These are phyloP conservation scores for Azorinus chamasolen DNA, from an alignment of 2,888 invertebrate species.

Conservation along the genomic window DNA sequence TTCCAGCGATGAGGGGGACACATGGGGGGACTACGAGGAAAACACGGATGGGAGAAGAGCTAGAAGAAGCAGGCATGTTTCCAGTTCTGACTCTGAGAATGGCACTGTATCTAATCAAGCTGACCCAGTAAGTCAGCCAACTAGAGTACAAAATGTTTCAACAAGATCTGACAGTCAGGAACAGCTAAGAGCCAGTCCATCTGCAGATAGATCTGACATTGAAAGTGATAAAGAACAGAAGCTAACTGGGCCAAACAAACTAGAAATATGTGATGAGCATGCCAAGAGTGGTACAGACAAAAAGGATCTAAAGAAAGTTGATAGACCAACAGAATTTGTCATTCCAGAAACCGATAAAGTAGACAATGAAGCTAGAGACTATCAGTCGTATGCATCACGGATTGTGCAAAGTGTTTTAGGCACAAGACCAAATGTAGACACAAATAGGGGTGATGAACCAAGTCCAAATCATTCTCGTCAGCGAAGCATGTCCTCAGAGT, in stretches of 20 bases:
- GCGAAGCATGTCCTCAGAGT: neutral
- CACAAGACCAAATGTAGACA: too few relatives aligned
- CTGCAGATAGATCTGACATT: too few relatives aligned
- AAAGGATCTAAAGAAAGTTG: neutral
- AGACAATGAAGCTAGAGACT: neutral
- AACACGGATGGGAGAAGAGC: conserved; percentile 43
- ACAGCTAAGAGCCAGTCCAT: too few relatives aligned
- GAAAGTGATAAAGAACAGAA: too few relatives aligned
- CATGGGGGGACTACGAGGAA: conserved; percentile 15
- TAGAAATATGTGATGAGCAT: neutral
- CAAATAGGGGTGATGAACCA: neutral
- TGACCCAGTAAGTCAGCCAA: too few relatives aligned
- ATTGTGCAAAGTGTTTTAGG: too few relatives aligned
- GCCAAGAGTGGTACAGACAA: neutral
- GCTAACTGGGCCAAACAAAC: too few relatives aligned
- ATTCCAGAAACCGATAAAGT: conserved; percentile 1
- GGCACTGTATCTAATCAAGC: neutral
- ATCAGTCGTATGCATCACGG: too few relatives aligned
- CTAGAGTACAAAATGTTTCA: too few relatives aligned
- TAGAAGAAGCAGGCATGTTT: conserved; percentile 46
- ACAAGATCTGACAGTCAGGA: too few relatives aligned
- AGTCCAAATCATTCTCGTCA: neutral
- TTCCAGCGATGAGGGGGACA: conserved; percentile 45
- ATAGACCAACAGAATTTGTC: conserved; percentile 1
- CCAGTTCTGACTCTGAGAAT: conserved; percentile 40